phyloP scores from a whole-genome alignment of 1,140 invertebrate genomes.

The Chlorops oryzae region DNA sequence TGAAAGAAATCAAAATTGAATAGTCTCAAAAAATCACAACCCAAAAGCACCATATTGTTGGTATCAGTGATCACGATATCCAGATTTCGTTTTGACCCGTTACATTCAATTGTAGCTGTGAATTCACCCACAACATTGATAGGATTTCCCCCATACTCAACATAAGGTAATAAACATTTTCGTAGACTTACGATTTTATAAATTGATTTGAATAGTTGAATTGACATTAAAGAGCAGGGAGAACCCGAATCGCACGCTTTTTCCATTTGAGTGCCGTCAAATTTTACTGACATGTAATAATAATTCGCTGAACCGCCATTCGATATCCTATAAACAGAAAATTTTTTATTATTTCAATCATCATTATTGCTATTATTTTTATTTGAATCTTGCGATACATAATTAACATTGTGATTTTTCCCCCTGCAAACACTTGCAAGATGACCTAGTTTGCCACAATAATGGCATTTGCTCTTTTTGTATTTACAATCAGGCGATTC shows the following conservation, averaged over 20 bases:
- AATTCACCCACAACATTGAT: constrained; percentile 12
- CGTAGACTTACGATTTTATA: constrained; percentile 6
- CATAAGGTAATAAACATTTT: constrained; percentile 2
- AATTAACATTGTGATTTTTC: constrained; percentile 6
- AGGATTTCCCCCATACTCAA: constrained; percentile 8
- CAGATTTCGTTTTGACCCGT: constrained; percentile 3
- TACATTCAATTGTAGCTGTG: constrained; percentile 5
- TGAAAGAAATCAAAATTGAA: constrained; percentile 13
- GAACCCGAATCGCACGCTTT: constrained; percentile 2
- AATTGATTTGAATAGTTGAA: not conserved
- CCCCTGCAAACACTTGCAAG: constrained; percentile 1
- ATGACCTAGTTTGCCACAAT: constrained; percentile 9
- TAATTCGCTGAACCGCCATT: constrained; percentile 1
- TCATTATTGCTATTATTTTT: constrained; percentile 7
- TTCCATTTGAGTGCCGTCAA: constrained; percentile 5
- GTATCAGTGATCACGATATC: constrained; percentile 2
- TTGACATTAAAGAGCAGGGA: constrained; percentile 10
- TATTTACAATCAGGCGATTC: not conserved
- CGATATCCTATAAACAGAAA: constrained; percentile 7
- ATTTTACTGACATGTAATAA: constrained; percentile 1
- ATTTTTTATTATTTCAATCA: too few relatives aligned
- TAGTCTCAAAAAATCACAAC: constrained; percentile 4
- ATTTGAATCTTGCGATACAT: constrained; percentile 8
- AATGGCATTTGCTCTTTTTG: not conserved
- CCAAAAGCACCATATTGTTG: constrained; percentile 5